Evolutionary conservation across 1,140 invertebrate species (phyloP), one percentile per base, ranked within the genome.

Genomic region (Rhynchophorus ferrugineus): DNA sequence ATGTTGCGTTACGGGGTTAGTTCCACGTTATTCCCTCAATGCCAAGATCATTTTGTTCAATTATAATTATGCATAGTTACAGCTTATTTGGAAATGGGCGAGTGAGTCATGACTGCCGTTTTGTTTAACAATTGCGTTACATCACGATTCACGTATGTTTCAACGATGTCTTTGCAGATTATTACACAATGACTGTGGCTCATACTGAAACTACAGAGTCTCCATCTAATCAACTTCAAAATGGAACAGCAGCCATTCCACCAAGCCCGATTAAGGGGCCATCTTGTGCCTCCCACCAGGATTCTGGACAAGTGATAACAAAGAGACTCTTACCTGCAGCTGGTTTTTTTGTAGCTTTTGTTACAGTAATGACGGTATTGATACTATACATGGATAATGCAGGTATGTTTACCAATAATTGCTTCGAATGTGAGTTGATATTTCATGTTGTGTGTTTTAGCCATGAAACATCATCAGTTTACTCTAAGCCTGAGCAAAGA

Each of bases 401-500:
- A 68, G 78, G 80, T 81, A 66, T 75, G 62, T 54, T 1, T 7
- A 13, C 17, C 14, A 11, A 3, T 16, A 35, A 46, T 37, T 38
- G 9, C 20, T 47, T 47, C 17, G 18, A 16, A 16, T 19, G 18
- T 37, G 6, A n/a, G 18, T 22, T 2, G 11, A 18, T 8, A 18
- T 13, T 1, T 16, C 2, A 9, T 19, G 13, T 17, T 9, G 1
- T 39, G 33, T 39, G 50, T 57, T 57, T 34, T 46, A 81, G 80
- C 79, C 13, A 71, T 81, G 58, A 73, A 78, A 38, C 79, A 81
- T 56, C 78, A 81, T 59, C 79, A 82, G 66, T 83, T 83, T 67
- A 75, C 76, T 21, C 63, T 80, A 35, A 87, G 85, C 67, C 82
- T 87, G 79, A 83, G 80, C 37, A 78, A 78, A 59, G 85, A 87